Percentiles rank a stretch among this genome's conserved stretches.
Conservation (phyloP, 2,888 invertebrate genomes). For the Pelosia muscerda region DNA sequence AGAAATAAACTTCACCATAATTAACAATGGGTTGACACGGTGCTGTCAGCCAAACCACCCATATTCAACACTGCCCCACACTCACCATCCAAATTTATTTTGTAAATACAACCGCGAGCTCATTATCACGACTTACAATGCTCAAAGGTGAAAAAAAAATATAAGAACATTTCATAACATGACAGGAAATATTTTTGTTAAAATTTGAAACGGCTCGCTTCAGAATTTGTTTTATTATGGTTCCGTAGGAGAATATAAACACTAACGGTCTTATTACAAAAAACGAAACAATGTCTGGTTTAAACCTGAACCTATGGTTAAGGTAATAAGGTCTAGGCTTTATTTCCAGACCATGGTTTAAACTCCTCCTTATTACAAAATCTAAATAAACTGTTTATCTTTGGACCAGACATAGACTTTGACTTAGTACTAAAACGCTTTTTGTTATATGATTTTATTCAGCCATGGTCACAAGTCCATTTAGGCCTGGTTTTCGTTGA, state of each 20-base stretch:
- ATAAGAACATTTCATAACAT: slow-evolving; percentile 37
- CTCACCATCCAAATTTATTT: slow-evolving; percentile 45
- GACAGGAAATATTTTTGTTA: slow-evolving; percentile 32
- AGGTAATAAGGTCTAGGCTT: no score
- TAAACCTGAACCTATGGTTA: no score
- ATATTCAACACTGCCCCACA: slow-evolving; percentile 12
- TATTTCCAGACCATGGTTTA: no score
- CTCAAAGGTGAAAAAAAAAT: slow-evolving; percentile 36
- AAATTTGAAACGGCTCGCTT: slow-evolving; percentile 22
- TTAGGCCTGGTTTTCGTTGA: no score
- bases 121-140: slow-evolving; percentile 47
- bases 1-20: slow-evolving; percentile 13
- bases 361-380: no score
- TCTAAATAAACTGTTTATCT: no score
- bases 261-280: background rate
- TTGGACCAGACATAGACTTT: no score
- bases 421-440: no score
- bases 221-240: slow-evolving; percentile 17
- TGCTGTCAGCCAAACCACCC: slow-evolving; percentile 34
- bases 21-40: slow-evolving; percentile 38
- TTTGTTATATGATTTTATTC: no score
- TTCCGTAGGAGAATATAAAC: slow-evolving; percentile 25
- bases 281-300: no score
- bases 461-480: no score
- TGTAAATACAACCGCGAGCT: slow-evolving; percentile 43